Evolutionary conservation across 2,797 vertebrate genomes (phyloP).

Genomic region (Anguilla megastoma): DNA sequence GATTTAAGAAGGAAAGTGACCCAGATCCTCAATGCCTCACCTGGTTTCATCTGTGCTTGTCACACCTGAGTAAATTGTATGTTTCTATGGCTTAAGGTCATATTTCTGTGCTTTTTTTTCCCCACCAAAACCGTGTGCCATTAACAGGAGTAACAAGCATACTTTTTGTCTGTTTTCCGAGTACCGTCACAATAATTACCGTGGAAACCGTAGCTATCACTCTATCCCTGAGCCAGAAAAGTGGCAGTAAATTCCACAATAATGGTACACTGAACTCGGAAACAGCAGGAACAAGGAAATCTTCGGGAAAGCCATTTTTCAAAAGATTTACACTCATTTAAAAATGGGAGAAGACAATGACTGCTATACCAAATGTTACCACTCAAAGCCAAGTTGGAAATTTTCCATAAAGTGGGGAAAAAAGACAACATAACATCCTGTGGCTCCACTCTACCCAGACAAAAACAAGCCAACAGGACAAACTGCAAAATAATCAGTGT

Average conservation of each 20-base stretch:
- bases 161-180: slow-evolving; percentile 9
- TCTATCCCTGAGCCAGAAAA: background rate
- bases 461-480: background rate
- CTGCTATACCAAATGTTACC: slow-evolving; percentile 14
- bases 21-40: slow-evolving; percentile 6
- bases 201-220: background rate
- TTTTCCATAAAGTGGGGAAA: background rate
- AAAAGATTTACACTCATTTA: slow-evolving; percentile 45
- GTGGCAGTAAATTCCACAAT: slow-evolving; percentile 51
- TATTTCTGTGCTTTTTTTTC: slow-evolving; percentile 12
- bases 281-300: slow-evolving; percentile 38
- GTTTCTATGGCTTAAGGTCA: slow-evolving; percentile 7
- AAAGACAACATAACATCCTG: background rate
- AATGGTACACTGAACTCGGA: slow-evolving; percentile 40
- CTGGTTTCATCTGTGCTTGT: slow-evolving; percentile 28
- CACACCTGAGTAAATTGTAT: slow-evolving; percentile 22
- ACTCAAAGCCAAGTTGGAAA: slow-evolving; percentile 1
- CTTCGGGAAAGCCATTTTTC: slow-evolving; percentile 33
- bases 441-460: background rate
- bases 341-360: slow-evolving; percentile 23
- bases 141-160: slow-evolving; percentile 16
- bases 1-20: slow-evolving; percentile 31
- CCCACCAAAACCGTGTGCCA: background rate
- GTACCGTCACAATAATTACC: background rate
- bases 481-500: background rate